Evolutionary conservation across 2,113 vertebrate species (phyloP), one percentile per base, ranked within the genome.

Genomic region (Symphodus melops): DNA sequence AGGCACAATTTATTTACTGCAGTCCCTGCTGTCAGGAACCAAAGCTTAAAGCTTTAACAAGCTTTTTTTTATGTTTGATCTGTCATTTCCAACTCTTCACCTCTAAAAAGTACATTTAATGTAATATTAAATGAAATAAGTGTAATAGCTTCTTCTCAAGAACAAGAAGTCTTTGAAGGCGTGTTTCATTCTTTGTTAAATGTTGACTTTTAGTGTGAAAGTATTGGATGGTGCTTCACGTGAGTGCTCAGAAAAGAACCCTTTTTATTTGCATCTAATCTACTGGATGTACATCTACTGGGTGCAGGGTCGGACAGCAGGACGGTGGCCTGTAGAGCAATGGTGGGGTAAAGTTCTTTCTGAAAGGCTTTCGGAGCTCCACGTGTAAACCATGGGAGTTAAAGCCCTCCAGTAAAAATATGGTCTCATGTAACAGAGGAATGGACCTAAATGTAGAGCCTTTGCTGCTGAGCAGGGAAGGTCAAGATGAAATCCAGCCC

Each of bases 401-500:
- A 37, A 58, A 37, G 17, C 33, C 33, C 33, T 37, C 19, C 1
- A 46, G 44, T 46, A 14, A 5, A 46, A 46, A 46, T 46, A 46
- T 4, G 14, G 1, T 14, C 56, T 21, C 11, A 11, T 67, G 77
- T n/a, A 67, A 64, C 28, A 3, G 10, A 72, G 28, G 39, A 17
- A 58, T 39, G 21, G 62, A 56, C 46, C 33, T 53, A 49, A 79
- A 79, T 49, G 60, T 57, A n/a, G 57, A 62, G 61, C n/a, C 46
- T 75, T 65, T 78, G 70, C 79, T 68, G 82, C 65, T 68, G 42
- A 0, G 11, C 1, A 2, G 10, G 12, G 19, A 25, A 33, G 65
- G 68, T 77, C 68, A 61, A 56, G 49, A 66, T 70, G 48, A 25
- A 39, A 68, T 72, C 68, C 46, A 23, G 57, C 71, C 71, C 64